Percentiles rank a stretch among this genome's conserved stretches.
Evolutionary conservation across 2,113 vertebrate species (phyloP).

Genomic region (Rhinichthys klamathensis): DNA sequence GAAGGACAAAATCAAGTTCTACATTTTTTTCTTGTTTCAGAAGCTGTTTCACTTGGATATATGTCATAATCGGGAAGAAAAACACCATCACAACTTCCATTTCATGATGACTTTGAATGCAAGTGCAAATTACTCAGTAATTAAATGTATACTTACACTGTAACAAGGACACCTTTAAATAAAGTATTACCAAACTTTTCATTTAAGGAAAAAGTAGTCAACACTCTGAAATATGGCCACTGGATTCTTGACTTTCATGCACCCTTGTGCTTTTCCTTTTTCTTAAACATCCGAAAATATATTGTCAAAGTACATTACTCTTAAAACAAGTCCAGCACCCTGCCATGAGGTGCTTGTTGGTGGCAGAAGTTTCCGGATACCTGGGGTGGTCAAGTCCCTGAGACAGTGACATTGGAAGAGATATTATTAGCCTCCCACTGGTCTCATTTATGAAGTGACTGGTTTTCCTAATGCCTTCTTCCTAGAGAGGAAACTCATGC

Average conservation of each 20-base stretch:
- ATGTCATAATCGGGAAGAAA: too few species aligned
- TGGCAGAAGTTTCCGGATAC: slow-evolving; percentile 46
- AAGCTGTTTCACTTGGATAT: too few species aligned
- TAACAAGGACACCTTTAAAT: too few species aligned
- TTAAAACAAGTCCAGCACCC: slow-evolving; percentile 31
- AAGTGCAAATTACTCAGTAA: background rate
- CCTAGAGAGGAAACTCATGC: slow-evolving; percentile 19
- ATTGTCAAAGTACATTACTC: slow-evolving; percentile 27
- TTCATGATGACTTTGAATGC: too few species aligned
- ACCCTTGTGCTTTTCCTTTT: slow-evolving; percentile 23
- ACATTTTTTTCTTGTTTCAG: too few species aligned
- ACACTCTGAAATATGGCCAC: background rate
- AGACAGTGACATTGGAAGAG: slow-evolving; percentile 13
- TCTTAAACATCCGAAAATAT: slow-evolving; percentile 48
- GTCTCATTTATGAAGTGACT: slow-evolving; percentile 73
- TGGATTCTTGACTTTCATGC: background rate
- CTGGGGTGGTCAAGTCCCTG: slow-evolving; percentile 3
- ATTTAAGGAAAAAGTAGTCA: background rate
- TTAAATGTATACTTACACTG: too few species aligned
- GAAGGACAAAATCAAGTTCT: too few species aligned
- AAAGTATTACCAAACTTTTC: background rate
- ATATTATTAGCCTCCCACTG: slow-evolving; percentile 68
- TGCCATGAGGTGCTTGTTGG: slow-evolving; percentile 54
- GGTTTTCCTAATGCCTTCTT: slow-evolving; percentile 59
- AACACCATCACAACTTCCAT: too few species aligned